Evolutionary conservation across 2,113 vertebrate species (phyloP).

Genomic region (Cyphomyrus discorhynchus): DNA sequence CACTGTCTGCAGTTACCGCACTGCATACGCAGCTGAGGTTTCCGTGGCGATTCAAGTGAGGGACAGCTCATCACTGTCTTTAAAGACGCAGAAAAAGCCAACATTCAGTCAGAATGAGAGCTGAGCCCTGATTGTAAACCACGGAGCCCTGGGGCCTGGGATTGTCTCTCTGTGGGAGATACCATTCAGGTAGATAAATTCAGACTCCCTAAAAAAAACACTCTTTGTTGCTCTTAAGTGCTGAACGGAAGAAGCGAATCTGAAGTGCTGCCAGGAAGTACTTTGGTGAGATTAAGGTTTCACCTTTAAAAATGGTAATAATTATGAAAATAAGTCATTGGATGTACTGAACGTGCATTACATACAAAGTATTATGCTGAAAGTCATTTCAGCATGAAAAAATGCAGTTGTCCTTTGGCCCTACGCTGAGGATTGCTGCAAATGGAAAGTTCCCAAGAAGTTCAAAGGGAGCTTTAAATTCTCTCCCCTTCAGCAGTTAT

Average conservation of each 20-base stretch:
- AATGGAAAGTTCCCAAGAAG: background rate
- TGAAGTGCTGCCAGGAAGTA: background rate
- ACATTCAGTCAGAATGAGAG: background rate
- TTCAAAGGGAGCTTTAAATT: background rate
- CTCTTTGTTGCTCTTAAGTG: background rate
- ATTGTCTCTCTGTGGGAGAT: background rate
- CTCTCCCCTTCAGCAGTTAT: conserved; percentile 1
- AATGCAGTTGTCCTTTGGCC: background rate
- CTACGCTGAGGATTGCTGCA: background rate
- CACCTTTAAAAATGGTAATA: conserved; percentile 4
- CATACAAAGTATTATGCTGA: background rate
- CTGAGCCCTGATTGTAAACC: background rate
- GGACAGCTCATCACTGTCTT: background rate
- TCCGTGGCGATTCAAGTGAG: background rate
- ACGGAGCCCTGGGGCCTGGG: background rate
- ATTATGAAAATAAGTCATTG: background rate
- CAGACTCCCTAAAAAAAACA: background rate
- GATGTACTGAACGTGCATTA: background rate
- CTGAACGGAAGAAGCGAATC: background rate
- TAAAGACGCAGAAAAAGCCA: conserved; percentile 2
- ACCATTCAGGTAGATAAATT: background rate
- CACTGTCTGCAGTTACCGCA: background rate
- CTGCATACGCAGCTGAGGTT: background rate
- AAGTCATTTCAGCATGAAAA: background rate
- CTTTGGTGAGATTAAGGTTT: background rate